Percentiles rank a stretch among this genome's conserved stretches.
These are phyloP conservation scores for Turnix velox DNA, from an alignment of 2,113 vertebrate species.

Conservation along the genomic window DNA sequence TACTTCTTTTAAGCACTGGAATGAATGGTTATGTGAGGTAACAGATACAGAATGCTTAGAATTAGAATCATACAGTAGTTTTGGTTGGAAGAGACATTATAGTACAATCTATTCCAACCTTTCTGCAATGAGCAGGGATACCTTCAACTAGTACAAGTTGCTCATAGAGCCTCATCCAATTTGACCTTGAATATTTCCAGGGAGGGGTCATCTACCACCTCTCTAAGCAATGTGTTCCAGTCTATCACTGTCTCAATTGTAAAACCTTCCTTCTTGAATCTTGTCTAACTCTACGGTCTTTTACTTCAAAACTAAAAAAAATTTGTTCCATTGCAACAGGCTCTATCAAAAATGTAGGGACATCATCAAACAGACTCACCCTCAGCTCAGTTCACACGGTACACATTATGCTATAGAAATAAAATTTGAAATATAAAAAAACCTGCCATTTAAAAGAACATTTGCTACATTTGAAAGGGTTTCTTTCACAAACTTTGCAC, in stretches of 20 bases:
- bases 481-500: neutral
- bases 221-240: neutral
- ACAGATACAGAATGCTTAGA: neutral
- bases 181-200: neutral
- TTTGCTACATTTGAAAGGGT: neutral
- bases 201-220: neutral
- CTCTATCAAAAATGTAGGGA: no score
- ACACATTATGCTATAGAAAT: neutral
- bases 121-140: neutral
- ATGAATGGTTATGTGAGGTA: neutral
- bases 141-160: neutral
- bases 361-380: neutral
- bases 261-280: neutral
- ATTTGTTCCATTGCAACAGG: no score
- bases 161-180: neutral
- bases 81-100: neutral
- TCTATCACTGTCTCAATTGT: neutral
- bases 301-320: neutral
- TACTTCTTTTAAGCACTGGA: neutral
- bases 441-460: neutral
- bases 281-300: neutral
- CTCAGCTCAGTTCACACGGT: neutral
- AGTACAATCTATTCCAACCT: neutral
- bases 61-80: neutral
- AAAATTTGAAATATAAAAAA: neutral